A percentile compares a stretch with the other conserved stretches of the same genome.
Conservation (phyloP, 2,113 vertebrate species). For the Mungos mungo region DNA sequence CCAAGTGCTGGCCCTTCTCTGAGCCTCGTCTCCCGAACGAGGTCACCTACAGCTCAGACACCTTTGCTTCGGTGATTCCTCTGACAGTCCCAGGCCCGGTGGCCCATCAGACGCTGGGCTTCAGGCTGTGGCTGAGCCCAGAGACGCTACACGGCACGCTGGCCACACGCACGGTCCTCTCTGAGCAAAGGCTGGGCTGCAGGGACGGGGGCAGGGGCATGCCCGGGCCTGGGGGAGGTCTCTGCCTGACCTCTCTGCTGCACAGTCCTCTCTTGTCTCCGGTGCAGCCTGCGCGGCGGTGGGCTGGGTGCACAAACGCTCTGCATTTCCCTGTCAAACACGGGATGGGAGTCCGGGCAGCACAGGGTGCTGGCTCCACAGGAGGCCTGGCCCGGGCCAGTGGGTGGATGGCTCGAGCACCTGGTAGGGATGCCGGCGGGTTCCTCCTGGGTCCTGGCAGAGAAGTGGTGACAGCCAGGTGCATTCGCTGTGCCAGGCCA, state of each 20-base stretch:
- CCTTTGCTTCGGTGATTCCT: not conserved
- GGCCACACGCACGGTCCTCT: not conserved
- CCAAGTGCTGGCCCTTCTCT: accelerated
- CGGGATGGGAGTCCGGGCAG: accelerated
- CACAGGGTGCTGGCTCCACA: not conserved
- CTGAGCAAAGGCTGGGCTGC: not conserved
- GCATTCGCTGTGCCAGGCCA: accelerated
- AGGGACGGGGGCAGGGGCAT: accelerated
- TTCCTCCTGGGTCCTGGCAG: not conserved
- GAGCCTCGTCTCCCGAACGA: not conserved
- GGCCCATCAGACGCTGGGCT: accelerated
- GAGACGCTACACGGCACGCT: not conserved
- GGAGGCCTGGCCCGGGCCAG: not conserved
- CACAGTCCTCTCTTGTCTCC: too few species aligned
- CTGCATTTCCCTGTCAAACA: accelerated
- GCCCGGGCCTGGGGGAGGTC: not conserved
- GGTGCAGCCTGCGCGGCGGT: accelerated
- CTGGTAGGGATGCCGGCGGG: not conserved
- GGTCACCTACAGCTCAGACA: not conserved
- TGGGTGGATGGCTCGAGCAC: not conserved
- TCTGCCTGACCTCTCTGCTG: not conserved
- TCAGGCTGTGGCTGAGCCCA: not conserved
- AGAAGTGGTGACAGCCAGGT: not conserved
- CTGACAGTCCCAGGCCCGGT: not conserved
- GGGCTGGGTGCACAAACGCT: not conserved